Base-by-base conservation (phyloP, 2,888 invertebrate species). In the Diaphora mendica region DNA sequence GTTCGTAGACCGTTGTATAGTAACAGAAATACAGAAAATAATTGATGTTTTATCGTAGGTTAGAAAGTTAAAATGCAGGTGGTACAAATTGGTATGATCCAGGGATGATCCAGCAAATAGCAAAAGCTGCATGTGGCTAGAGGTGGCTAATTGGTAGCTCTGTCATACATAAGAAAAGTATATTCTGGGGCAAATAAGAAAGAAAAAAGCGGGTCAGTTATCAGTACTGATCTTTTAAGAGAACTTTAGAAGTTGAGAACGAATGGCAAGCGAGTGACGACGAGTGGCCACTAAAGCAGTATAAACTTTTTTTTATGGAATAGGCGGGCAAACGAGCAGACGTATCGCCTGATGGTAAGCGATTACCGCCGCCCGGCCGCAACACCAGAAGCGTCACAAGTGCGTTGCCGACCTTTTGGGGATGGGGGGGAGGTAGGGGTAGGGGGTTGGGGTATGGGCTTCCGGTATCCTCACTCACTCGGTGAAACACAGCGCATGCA, bases 1-100 rank as follows among this genome's bases (percentile, higher is more conserved):
- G 77, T 74, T 79, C 64, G 80, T 82, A 82, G 83, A 85, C 85
- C 86, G 83, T 86, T 84, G 81, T 82, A 82, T 78, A 76, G 23
- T 66, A 72, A 72, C 68, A 74, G 73, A 76, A 75, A 82, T 42
- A 42, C 15, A 42, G 17, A 66, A 23, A 39, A n/a, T 55, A 11
- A 55, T 55, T n/a, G n/a, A 59, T 59, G 59, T 59, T 59, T 59
- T 62, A 30, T 17, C 17, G 62, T 13, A 62, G 62, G 62, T 30
- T 30, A 30, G 62, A 30, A 30, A 62, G 62, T 7, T 7, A 17
- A 30, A 59, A 15, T 26, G 5, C 26, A 5, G 26, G 26, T 59
- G 26, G 13, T 13, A 59, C 59, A 59, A 26, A 1, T 13, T 59
- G 13, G 55, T 55, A 3, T n/a, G 55, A n/a, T 55, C 3, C n/a